Evolutionary conservation across 2,797 vertebrate species (phyloP), one percentile per base, ranked within the genome.

Genomic region (Champsocephalus gunnari): DNA sequence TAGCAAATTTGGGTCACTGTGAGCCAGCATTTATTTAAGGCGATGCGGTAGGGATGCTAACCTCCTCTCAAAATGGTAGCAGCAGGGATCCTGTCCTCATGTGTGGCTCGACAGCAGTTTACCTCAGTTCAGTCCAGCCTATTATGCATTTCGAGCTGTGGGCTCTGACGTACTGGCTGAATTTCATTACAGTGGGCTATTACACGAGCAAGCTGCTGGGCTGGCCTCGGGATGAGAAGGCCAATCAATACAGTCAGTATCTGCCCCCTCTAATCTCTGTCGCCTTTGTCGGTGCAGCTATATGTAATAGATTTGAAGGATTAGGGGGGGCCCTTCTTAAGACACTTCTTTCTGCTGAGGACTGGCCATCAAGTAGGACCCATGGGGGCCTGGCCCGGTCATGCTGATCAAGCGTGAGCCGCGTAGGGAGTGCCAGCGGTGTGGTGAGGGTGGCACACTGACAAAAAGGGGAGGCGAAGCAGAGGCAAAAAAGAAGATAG

Each of bases 301-400:
- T 95, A 94, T 94, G 93, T 94, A 94, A 95, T 95, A 94, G 94
- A 96, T 95, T 93, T 95, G 87, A 75, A 90, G 94, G 94, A 95
- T 95, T 95, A 94, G 77, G 66, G 54, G 66, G 79, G 82, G 73
- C 44, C 86, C 91, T 93, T 90, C 89, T 91, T 94, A 93, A 94
- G 81, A 93, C 92, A 94, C 92, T 92, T 89, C 82, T 76, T 81
- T 71, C 84, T 77, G 73, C 87, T 86, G 84, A 82, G 86, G 88
- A 90, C 86, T 83, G 80, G 84, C 74, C 12, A 5, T 70, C 62
- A 50, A 73, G 21, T 61, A 75, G 77, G 77, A 82, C 85, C 79
- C 79, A 63, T 43, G 60, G 50, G 69, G 72, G 62, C 75, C 66
- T 45, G 60, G 65, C 60, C 43, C 76, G 73, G 86, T 83, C 84